phyloP scores from a whole-genome alignment of 2,113 vertebrate species.

The Scolopax mira region DNA sequence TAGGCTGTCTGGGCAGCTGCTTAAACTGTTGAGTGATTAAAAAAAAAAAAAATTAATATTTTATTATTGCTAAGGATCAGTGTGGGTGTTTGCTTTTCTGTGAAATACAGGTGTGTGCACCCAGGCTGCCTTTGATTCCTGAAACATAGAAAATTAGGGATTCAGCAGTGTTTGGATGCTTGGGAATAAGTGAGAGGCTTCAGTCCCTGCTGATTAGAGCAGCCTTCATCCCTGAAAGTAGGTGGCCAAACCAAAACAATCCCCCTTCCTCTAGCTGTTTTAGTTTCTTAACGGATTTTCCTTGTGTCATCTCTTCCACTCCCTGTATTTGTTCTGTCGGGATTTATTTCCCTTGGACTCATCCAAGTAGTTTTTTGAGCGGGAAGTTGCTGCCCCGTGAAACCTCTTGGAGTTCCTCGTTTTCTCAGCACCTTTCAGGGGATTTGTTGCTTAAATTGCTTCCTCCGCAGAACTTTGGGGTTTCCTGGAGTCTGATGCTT shows the following conservation, averaged over 20 bases:
- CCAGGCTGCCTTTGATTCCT: neutral
- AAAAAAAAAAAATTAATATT: accelerated
- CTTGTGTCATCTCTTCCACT: neutral
- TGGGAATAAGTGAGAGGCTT: neutral
- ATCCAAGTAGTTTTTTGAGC: neutral
- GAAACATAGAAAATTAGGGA: neutral
- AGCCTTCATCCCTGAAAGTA: neutral
- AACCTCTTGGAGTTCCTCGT: neutral
- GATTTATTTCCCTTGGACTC: neutral
- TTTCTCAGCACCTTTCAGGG: neutral
- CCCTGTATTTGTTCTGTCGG: neutral
- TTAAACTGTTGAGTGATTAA: neutral
- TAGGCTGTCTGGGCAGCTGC: accelerated
- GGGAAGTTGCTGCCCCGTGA: neutral
- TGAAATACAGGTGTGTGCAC: neutral
- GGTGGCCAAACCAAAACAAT: neutral
- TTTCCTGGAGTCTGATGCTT: neutral
- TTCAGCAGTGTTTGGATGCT: neutral
- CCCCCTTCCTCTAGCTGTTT: neutral
- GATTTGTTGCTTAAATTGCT: neutral
- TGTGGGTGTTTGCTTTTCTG: neutral
- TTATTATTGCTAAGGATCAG: neutral
- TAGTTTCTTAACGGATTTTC: neutral
- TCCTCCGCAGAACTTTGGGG: neutral
- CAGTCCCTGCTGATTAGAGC: neutral